Base-by-base conservation (phyloP, 2,113 vertebrate species). In the Tringa solitaria region DNA sequence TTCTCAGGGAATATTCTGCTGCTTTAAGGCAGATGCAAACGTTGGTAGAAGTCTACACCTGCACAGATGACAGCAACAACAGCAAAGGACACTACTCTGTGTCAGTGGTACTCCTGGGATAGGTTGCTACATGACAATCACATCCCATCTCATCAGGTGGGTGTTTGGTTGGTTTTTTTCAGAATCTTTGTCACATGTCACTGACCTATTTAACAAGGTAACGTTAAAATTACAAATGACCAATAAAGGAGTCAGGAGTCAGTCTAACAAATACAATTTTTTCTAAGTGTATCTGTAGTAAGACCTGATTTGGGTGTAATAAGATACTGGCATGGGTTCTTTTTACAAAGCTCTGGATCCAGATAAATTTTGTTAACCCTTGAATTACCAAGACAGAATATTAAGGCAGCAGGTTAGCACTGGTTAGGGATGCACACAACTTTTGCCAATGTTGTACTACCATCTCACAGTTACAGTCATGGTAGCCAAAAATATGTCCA, bases 401-500 rank as follows among this genome's bases (percentile, higher is more conserved):
- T 43, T 74, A 35, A 81, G 16, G 50, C 14, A 87, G 16, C 21
- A 70, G 21, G 8, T 3, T 30, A 53, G 24, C 19, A 61, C 70
- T 81, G 80, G 22, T 13, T 53, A 41, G 9, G 14, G 24, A 50
- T 39, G 3, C 23, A 14, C 54, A 45, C 3, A 67, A 15, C 5
- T 45, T 86, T 33, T 77, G 20, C 41, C 45, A 43, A 1, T 32
- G 14, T 20, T n/a, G 13, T n/a, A 28, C 9, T 48, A 12, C 50
- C 48, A 1, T 65, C 14, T 67, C 60, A 63, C 11, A 57, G 30
- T 57, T 65, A 79, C 7, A 61, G 27, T 9, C 48, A 20, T 77
- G 32, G 27, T 4, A 70, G 35, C 8, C 35, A 69, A 57, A 77
- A 48, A 14, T 33, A 30, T 0, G 0, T 30, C 24, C 14, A 69